Evolutionary conservation across 2,888 invertebrate genomes (phyloP).

Genomic region (Euspilapteryx auroguttella): DNA sequence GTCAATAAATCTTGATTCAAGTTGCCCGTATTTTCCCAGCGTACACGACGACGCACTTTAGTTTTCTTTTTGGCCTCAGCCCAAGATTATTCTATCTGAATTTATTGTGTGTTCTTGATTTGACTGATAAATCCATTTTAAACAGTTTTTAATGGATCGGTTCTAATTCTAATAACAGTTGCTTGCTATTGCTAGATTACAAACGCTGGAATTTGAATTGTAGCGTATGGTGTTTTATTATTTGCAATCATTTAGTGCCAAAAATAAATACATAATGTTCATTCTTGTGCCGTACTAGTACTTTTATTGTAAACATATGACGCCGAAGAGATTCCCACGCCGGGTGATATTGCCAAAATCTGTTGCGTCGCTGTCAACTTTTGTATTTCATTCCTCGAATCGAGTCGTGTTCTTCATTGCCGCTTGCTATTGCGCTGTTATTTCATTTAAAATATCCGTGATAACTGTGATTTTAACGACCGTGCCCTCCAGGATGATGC

Average conservation of each 20-base stretch:
- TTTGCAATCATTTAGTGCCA: too few relatives aligned
- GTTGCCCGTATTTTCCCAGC: neutral
- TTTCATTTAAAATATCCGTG: too few relatives aligned
- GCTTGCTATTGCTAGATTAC: too few relatives aligned
- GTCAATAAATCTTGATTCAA: too few relatives aligned
- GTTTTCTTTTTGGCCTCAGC: neutral
- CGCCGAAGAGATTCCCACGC: constrained; percentile 19
- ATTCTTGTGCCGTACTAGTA: too few relatives aligned
- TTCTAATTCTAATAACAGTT: too few relatives aligned
- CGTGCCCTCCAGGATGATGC: constrained; percentile 20
- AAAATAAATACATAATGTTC: too few relatives aligned
- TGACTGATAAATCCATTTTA: too few relatives aligned
- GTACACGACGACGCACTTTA: neutral
- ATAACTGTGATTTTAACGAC: too few relatives aligned
- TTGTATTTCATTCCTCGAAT: constrained; percentile 18
- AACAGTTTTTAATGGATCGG: too few relatives aligned
- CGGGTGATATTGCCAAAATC: constrained; percentile 30
- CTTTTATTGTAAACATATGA: constrained; percentile 5
- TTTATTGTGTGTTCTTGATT: neutral
- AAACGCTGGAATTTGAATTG: too few relatives aligned
- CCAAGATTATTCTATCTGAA: neutral
- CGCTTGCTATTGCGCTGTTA: constrained; percentile 12
- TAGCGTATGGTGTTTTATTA: too few relatives aligned
- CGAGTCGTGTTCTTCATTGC: constrained; percentile 17
- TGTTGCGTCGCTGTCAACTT: constrained; percentile 29